Base-by-base conservation (phyloP, 2,797 vertebrate species). In the Rhadinocentrus ornatus region DNA sequence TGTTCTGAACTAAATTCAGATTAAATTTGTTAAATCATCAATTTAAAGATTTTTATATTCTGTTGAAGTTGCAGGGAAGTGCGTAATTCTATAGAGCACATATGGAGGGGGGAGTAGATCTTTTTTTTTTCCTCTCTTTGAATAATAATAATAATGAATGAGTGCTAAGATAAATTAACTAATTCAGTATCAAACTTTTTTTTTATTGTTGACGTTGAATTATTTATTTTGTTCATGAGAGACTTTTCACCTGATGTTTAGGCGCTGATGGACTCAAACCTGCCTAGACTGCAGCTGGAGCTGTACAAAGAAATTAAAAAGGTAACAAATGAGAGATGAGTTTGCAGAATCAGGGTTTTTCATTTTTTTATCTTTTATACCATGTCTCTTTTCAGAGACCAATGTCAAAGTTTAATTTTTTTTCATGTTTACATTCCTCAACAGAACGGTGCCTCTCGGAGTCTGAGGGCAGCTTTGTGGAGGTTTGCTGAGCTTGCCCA, bases 301-400 rank as follows among this genome's bases (percentile, higher is more conserved):
- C 93, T 99, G 13, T 99, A 99, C 86, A 99, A 99, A 93, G 98
- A 99, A 89, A 97, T 99, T 72, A 99, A 99, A 93, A 99, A 99
- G 96, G 98, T 99, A 81, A 61, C 20, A 4, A 77, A 63, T 27
- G 6, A 35, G 4, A 37, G 1, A 20, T 13, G 2, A 52, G 4
- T 24, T 16, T 60, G 6, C 63, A 39, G 39, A 59, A 6, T 53
- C 8, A 27, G 11, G 8, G 0, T 55, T 10, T 31, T 58, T 53
- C 4, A 3, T 24, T 32, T 9, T 31, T 20, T 13, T 31, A 52
- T 39, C 22, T 9, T 41, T 29, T 41, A 4, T 6, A 52, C 4
- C 22, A 52, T 7, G 22, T 22, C 20, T 26, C 6, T 26, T 27
- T 9, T 32, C 1, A 32, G 11, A 37, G 16, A 34, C 1, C 6